Evolutionary conservation across 2,797 vertebrate genomes (phyloP).

Genomic region (Melanogrammus aeglefinus): DNA sequence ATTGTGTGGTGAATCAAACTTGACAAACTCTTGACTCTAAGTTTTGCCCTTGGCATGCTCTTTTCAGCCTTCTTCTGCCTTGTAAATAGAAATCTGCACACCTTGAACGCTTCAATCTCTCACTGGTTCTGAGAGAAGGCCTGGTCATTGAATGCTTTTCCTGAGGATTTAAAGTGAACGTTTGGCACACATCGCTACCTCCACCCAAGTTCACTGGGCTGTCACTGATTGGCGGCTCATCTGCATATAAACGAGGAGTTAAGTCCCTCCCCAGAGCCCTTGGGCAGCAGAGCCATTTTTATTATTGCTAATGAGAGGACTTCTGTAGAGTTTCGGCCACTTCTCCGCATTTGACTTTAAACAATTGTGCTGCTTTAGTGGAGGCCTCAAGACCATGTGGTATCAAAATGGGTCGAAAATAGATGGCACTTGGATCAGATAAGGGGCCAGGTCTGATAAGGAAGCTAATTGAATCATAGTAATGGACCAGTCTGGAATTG

Average conservation of each 20-base stretch:
- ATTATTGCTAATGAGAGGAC: conserved; percentile 1
- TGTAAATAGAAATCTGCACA: neutral
- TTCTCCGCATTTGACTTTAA: conserved; percentile 32
- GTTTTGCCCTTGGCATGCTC: neutral
- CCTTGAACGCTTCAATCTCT: conserved; percentile 8
- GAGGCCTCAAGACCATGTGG: neutral
- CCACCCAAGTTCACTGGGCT: conserved; percentile 49
- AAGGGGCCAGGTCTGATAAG: conserved; percentile 26
- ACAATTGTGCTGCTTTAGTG: conserved; percentile 7
- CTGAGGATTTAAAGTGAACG: conserved; percentile 40
- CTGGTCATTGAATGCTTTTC: neutral
- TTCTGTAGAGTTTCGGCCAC: conserved; percentile 18
- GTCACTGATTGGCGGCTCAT: conserved; percentile 65
- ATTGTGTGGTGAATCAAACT: neutral
- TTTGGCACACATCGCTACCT: conserved; percentile 60
- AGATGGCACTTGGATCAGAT: neutral
- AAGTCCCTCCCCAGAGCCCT: conserved; percentile 53
- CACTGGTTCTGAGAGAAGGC: neutral
- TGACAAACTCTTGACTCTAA: neutral
- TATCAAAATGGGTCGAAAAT: neutral
- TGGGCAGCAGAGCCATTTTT: conserved; percentile 7
- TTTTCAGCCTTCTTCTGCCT: neutral
- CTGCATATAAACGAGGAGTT: conserved; percentile 78
- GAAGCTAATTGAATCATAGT: conserved; percentile 28
- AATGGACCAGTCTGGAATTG: conserved; percentile 13